Conservation (phyloP, 53 echinoderm and acorn worm species). For the Arbacia lixula region DNA sequence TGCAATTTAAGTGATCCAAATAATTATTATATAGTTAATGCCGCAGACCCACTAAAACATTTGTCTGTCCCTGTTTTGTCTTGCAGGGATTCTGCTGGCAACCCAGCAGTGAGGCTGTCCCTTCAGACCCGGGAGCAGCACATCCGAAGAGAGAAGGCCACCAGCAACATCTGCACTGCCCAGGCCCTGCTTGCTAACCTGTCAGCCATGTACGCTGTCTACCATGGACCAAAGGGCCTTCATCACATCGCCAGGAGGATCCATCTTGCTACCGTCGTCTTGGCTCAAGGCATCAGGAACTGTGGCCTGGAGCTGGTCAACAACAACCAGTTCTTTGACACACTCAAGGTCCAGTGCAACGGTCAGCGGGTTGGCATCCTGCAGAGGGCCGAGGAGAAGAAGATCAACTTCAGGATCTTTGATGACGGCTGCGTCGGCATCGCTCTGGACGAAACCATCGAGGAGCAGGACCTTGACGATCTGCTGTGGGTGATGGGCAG, state of each 20-base stretch:
- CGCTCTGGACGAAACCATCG: slow-evolving; percentile 90
- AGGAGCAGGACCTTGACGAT: slow-evolving; percentile 83
- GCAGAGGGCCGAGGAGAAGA: slow-evolving; percentile 72
- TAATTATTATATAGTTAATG: too few relatives aligned
- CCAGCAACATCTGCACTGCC: slow-evolving; percentile 97
- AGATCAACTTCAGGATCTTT: slow-evolving; percentile 80
- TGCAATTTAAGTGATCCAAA: too few relatives aligned
- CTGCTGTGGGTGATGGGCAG: slow-evolving; percentile 85
- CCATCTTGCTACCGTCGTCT: slow-evolving; percentile 82
- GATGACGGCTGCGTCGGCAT: slow-evolving; percentile 89
- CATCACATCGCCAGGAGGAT: slow-evolving; percentile 86
- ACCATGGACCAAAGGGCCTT: slow-evolving; percentile 89
- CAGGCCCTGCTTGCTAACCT: slow-evolving; percentile 98
- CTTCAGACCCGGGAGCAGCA: slow-evolving; percentile 95
- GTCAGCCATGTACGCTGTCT: slow-evolving; percentile 88
- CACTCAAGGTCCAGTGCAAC: slow-evolving; percentile 82
- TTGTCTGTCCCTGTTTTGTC: slow-evolving; percentile 9
- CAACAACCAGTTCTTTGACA: slow-evolving; percentile 83
- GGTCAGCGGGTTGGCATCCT: slow-evolving; percentile 67
- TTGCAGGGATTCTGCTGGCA: slow-evolving; percentile 76
- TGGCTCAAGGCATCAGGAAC: slow-evolving; percentile 84
- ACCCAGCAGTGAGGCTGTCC: slow-evolving; percentile 78
- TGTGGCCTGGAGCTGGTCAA: slow-evolving; percentile 72
- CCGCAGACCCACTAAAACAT: too few relatives aligned
- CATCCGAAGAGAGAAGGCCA: slow-evolving; percentile 92